Percentiles rank a stretch among this genome's conserved stretches.
phyloP scores from a whole-genome alignment of 2,797 vertebrate genomes.

The Galago senegalensis region DNA sequence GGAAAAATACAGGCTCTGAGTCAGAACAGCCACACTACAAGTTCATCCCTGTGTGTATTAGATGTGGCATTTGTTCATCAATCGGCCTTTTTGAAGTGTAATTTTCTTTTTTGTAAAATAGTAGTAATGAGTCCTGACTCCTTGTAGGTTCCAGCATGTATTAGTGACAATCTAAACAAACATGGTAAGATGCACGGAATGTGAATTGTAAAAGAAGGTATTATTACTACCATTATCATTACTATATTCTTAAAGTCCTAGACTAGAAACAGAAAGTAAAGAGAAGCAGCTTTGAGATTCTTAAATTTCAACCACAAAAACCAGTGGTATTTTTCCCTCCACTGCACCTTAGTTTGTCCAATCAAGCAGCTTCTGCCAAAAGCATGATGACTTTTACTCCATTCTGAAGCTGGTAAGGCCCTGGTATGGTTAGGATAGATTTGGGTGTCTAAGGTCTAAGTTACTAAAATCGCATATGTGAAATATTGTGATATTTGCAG shows the following conservation, averaged over 20 bases:
- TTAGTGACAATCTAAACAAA: conserved; percentile 16
- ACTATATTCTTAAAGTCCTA: conserved; percentile 18
- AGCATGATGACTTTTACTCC: background rate
- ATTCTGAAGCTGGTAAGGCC: background rate
- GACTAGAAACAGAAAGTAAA: conserved; percentile 1
- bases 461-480: background rate
- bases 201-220: background rate
- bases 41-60: background rate
- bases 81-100: background rate
- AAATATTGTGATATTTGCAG: background rate
- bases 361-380: background rate
- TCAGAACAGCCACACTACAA: background rate
- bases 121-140: background rate
- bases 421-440: background rate
- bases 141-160: background rate
- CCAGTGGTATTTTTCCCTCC: background rate
- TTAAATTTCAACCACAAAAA: conserved; percentile 1
- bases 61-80: background rate
- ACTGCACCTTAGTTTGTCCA: background rate
- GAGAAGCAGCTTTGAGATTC: background rate
- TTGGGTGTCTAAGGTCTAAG: background rate
- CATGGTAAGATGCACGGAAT: background rate
- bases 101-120: conserved; percentile 41
- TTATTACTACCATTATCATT: background rate
- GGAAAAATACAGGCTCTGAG: background rate